A percentile compares a stretch with the other conserved stretches of the same genome.
These are phyloP conservation scores for Apamea sordens DNA, from an alignment of 2,888 invertebrate species.

Conservation along the genomic window DNA sequence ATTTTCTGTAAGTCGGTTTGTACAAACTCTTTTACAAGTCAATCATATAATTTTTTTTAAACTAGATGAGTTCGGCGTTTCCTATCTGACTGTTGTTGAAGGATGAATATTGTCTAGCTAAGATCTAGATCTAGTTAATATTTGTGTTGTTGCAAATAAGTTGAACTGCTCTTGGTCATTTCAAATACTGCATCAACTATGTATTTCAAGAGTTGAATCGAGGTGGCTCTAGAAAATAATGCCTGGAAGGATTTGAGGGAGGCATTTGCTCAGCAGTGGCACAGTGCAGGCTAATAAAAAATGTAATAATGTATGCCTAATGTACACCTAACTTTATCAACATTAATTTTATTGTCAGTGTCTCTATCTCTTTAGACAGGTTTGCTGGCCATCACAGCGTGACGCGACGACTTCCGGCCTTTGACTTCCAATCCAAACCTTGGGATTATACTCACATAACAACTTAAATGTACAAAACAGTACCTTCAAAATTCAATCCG, in stretches of 20 bases:
- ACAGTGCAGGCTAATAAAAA: background rate
- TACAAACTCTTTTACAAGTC: no score
- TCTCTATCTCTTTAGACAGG: constrained; percentile 43
- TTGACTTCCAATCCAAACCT: constrained; percentile 48
- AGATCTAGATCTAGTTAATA: background rate
- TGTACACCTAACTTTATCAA: background rate
- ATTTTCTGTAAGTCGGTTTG: no score
- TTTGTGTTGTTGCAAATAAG: background rate
- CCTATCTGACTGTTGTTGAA: background rate
- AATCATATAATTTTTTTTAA: no score
- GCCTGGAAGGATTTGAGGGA: background rate
- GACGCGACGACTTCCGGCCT: constrained; percentile 53
- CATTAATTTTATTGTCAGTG: constrained; percentile 5
- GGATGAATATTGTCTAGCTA: background rate
- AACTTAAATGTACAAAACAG: background rate
- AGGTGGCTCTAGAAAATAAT: background rate
- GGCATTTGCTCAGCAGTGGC: no score
- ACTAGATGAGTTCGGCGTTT: no score
- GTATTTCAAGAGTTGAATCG: background rate
- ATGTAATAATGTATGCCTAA: no score
- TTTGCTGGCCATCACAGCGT: constrained; percentile 45
- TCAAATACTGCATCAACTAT: background rate
- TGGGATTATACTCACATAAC: constrained; percentile 33
- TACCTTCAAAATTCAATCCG: constrained; percentile 29
- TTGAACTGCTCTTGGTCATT: background rate